These are phyloP conservation scores for Drosophila melanogaster DNA, from an alignment of 1,140 invertebrate species.

Conservation along the genomic window DNA sequence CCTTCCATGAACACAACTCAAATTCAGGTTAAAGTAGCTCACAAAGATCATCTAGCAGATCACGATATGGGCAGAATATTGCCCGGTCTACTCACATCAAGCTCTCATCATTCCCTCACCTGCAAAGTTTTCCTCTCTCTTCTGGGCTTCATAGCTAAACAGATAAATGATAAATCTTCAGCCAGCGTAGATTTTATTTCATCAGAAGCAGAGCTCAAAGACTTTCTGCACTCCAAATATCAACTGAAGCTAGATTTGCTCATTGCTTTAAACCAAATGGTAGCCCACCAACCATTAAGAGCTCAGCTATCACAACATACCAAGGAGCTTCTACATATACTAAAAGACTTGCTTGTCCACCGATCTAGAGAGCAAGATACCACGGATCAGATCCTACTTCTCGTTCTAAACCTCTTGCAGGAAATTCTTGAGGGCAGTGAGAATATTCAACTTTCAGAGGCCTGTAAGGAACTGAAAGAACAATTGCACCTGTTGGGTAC, in stretches of 20 bases:
- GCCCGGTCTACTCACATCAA: conserved; percentile 40
- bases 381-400: conserved; percentile 56
- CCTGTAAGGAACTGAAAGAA: conserved; percentile 20
- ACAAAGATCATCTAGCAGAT: conserved; percentile 24
- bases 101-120: conserved; percentile 56
- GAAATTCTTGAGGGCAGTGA: conserved; percentile 64
- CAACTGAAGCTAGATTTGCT: conserved; percentile 68
- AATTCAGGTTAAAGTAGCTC: conserved; percentile 43
- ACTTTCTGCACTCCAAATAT: conserved; percentile 66
- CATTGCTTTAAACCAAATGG: conserved; percentile 59
- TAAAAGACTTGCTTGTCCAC: conserved; percentile 47
- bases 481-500: conserved; percentile 21
- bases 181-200: conserved; percentile 53
- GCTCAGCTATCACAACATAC: conserved; percentile 55
- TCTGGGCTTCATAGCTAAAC: conserved; percentile 40
- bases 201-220: conserved; percentile 60
- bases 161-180: conserved; percentile 7
- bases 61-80: conserved; percentile 33
- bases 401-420: conserved; percentile 65
- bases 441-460: conserved; percentile 34
- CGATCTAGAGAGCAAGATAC: conserved; percentile 17
- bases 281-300: conserved; percentile 66
- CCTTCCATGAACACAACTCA: neutral
- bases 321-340: conserved; percentile 52
- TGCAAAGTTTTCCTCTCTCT: conserved; percentile 69